These are phyloP conservation scores for Gyrodactylus bullatarudis DNA, from an alignment of 1,140 invertebrate genomes.

Conservation along the genomic window DNA sequence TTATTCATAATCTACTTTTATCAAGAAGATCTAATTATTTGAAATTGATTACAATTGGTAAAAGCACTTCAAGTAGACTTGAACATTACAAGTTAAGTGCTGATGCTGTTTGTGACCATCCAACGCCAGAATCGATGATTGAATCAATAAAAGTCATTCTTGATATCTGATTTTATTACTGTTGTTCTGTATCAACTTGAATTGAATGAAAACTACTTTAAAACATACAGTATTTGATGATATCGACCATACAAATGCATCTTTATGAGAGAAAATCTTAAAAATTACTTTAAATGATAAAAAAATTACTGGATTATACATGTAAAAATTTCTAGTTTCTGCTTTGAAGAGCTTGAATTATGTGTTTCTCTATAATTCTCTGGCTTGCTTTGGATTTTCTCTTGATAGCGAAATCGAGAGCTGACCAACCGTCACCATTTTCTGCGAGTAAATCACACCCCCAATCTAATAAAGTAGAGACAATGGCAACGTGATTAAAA, in stretches of 20 bases:
- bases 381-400: conserved; percentile 22
- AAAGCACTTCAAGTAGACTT: background rate
- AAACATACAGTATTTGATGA: too few relatives aligned
- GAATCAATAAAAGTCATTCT: background rate
- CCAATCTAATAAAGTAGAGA: conserved; percentile 38
- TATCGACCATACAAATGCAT: too few relatives aligned
- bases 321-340: background rate
- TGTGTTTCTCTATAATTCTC: background rate
- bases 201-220: background rate
- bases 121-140: background rate
- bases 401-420: conserved; percentile 36
- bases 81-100: background rate
- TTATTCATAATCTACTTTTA: background rate
- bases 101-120: background rate
- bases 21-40: background rate
- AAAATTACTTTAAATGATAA: background rate
- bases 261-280: background rate
- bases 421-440: conserved; percentile 42
- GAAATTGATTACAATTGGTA: background rate
- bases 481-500: conserved; percentile 47
- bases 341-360: background rate
- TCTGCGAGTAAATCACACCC: conserved; percentile 38
- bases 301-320: background rate
- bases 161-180: background rate
- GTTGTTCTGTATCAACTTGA: background rate